Base-by-base conservation (phyloP, 64 coral and sea anemone genomes). In the Montipora capricornis region DNA sequence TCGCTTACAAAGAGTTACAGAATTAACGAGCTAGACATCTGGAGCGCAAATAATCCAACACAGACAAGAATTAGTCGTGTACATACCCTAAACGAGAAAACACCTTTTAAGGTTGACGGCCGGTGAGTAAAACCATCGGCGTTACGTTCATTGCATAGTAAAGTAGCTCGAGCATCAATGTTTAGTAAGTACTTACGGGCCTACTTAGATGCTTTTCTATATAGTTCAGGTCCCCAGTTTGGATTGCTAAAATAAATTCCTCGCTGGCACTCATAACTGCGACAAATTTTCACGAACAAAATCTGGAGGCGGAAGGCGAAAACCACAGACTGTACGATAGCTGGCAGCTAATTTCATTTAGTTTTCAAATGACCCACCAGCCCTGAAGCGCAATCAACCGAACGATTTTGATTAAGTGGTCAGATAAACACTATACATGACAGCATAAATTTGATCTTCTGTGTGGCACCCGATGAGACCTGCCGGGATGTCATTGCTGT, bases 131-230 rank as follows among this genome's bases (percentile, higher is more conserved):
- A 71, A 13, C 4, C 17, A 68, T 5, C 4, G 64, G 68, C 4
- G 11, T 14, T 15, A 26, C 68, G 68, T 71, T 71, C 20, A 19
- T 71, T 71, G 10, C 62, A 67, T 14, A 67, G 62, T 67, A 9
- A 55, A 7, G 10, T 14, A 12, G 19, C 4, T 71, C 4, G 68
- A 20, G 14, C 14, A 78, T 16, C 14, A 47, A 19, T 1, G 2
- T 22, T 1, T 5, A 69, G 9, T 22, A 49, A 69, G 9, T 22
- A 49, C 82, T 73, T 12, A 86, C 82, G 5, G 82, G 82, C 47
- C 82, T 86, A 7, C 37, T 86, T 19, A 86, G 66, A 51, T 86
- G 82, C 46, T 86, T 86, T 50, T 86, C 82, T 20, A 86, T 68
- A 20, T 86, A 86, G 6, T 49, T 0, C 7, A 86, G 67, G 46